phyloP scores from a whole-genome alignment of 2,113 vertebrate genomes.

The Seriola aureovittata region DNA sequence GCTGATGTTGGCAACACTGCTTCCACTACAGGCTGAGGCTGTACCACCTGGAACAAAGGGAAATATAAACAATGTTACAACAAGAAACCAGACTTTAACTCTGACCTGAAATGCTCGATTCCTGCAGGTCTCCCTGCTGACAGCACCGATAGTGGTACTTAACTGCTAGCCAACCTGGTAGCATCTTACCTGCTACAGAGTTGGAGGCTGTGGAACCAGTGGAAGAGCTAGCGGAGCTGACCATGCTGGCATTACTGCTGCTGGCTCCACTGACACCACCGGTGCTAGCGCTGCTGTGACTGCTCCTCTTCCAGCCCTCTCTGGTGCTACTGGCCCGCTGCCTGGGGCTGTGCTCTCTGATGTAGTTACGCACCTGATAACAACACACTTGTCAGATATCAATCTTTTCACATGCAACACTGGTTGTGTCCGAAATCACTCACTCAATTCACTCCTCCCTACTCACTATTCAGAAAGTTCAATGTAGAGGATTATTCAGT shows the following conservation, averaged over 20 bases:
- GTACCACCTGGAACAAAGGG: slow-evolving; percentile 59
- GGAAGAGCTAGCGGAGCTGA: slow-evolving; percentile 94
- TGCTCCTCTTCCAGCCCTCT: slow-evolving; percentile 94
- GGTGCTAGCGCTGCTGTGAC: slow-evolving; percentile 91
- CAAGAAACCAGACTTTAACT: too few relatives aligned
- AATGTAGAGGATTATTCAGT: too few relatives aligned
- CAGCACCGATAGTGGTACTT: too few relatives aligned
- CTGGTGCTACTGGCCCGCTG: slow-evolving; percentile 89
- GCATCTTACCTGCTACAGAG: slow-evolving; percentile 80
- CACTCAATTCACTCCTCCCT: too few relatives aligned
- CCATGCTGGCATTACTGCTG: slow-evolving; percentile 93
- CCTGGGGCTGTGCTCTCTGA: slow-evolving; percentile 93
- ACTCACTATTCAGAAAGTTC: too few relatives aligned
- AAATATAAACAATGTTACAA: not conserved
- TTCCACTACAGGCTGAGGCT: slow-evolving; percentile 77
- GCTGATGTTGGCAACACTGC: slow-evolving; percentile 92
- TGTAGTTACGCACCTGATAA: slow-evolving; percentile 94
- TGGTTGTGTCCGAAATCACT: too few relatives aligned
- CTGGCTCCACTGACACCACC: slow-evolving; percentile 91
- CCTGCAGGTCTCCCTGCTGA: not conserved
- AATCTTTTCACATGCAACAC: not conserved
- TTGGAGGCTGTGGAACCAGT: slow-evolving; percentile 90
- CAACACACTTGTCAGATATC: not conserved
- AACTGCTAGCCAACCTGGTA: not conserved
- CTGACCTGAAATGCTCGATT: not conserved